Conservation (phyloP, 2,888 invertebrate genomes). For the Erannis defoliaria region DNA sequence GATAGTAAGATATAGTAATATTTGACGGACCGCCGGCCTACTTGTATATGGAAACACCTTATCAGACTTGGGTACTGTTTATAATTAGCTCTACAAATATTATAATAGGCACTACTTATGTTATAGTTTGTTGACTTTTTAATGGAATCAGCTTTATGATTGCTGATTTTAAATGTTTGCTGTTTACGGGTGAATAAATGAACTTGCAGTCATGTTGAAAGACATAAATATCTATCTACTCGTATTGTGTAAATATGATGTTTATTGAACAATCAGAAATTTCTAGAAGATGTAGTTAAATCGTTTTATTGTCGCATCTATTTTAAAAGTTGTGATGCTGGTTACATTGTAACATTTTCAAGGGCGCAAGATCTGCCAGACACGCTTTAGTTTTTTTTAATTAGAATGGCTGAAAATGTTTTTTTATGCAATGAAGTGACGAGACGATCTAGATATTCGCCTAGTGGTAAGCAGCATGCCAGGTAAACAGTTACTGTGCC, state of each 20-base stretch:
- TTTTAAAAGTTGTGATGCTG: background rate
- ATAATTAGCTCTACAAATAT: conserved; percentile 5
- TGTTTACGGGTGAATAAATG: background rate
- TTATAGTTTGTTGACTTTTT: background rate
- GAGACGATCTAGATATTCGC: too few relatives aligned
- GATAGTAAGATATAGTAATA: background rate
- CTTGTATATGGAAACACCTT: conserved; percentile 21
- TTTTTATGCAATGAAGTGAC: too few relatives aligned
- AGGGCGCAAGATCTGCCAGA: too few relatives aligned
- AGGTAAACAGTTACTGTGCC: too few relatives aligned
- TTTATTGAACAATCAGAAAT: conserved; percentile 5
- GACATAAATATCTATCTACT: background rate
- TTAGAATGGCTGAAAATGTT: too few relatives aligned
- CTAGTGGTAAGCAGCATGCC: too few relatives aligned
- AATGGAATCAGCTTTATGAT: conserved; percentile 10
- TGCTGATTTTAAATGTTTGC: conserved; percentile 12
- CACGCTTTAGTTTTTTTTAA: too few relatives aligned
- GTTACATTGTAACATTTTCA: too few relatives aligned
- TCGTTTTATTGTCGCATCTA: background rate
- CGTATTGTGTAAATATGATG: background rate
- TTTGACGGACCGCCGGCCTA: conserved; percentile 21
- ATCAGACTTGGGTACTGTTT: conserved; percentile 16
- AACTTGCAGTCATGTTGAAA: conserved; percentile 5
- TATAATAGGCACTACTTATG: background rate
- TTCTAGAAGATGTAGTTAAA: conserved; percentile 5